phyloP scores from a whole-genome alignment of 1,140 invertebrate species.

The Cyphomyrmex costatus region DNA sequence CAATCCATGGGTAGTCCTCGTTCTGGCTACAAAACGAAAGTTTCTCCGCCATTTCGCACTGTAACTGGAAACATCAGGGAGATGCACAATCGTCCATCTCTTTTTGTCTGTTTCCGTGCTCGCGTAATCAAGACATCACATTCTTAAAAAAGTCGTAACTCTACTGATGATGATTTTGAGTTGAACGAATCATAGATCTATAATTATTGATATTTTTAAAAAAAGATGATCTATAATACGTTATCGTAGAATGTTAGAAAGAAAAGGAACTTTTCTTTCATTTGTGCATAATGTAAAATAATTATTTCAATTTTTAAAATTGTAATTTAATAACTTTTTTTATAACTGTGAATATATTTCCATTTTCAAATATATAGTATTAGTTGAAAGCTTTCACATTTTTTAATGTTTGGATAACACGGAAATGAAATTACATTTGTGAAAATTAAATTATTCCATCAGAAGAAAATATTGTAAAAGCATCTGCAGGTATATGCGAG shows the following conservation, averaged over 20 bases:
- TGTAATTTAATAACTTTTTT: not conserved
- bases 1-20: conserved; percentile 73
- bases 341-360: not conserved
- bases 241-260: not conserved
- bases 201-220: not conserved
- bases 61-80: conserved; percentile 71
- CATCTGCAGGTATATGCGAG: not conserved
- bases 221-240: not conserved
- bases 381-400: not conserved
- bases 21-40: conserved; percentile 70
- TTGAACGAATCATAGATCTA: not conserved
- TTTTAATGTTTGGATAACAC: not conserved
- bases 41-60: conserved; percentile 35
- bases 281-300: not conserved
- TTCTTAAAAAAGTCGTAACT: conserved; percentile 3
- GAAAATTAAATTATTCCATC: not conserved
- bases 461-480: conserved; percentile 32
- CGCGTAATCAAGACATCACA: conserved; percentile 28
- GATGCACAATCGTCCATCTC: conserved; percentile 62
- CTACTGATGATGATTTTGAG: conserved; percentile 19
- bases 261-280: not conserved
- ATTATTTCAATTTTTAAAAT: not conserved
- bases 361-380: not conserved
- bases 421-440: not conserved
- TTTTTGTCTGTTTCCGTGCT: conserved; percentile 19